Evolutionary conservation across 2,113 vertebrate species (phyloP).

Genomic region (Opisthocomus hoazin): DNA sequence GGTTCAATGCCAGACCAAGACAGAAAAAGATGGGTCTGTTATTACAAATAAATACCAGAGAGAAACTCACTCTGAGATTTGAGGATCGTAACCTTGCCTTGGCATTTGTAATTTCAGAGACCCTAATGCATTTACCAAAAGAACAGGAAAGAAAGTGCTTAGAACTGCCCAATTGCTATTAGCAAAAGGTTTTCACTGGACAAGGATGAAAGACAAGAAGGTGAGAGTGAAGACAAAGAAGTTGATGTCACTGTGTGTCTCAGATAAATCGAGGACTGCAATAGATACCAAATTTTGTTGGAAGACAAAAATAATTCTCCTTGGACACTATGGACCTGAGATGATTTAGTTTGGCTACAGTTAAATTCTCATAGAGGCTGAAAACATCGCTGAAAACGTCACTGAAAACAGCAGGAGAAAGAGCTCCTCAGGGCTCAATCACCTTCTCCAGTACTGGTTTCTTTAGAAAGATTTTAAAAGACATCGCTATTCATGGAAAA

Average conservation of each 20-base stretch:
- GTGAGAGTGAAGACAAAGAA: not conserved
- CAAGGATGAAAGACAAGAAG: not conserved
- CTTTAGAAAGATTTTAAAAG: not conserved
- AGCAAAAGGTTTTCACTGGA: not conserved
- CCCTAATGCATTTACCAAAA: not conserved
- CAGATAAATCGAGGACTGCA: not conserved
- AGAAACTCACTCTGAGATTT: not conserved
- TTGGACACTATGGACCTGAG: not conserved
- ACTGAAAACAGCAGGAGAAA: not conserved
- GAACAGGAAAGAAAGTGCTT: not conserved
- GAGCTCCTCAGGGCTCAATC: not conserved
- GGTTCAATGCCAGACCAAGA: not conserved
- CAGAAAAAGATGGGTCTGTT: not conserved
- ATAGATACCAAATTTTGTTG: not conserved
- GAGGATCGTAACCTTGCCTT: not conserved
- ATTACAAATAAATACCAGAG: not conserved
- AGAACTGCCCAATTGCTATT: not conserved
- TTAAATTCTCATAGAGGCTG: not conserved
- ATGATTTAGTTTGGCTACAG: not conserved
- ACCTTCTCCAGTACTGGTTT: not conserved
- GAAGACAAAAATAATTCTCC: not conserved
- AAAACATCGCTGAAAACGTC: not conserved
- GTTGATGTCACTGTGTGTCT: not conserved
- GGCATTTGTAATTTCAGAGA: not conserved
- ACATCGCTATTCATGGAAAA: not conserved